Base-by-base conservation (phyloP, 2,888 invertebrate species). In the Ormyrus labotus region DNA sequence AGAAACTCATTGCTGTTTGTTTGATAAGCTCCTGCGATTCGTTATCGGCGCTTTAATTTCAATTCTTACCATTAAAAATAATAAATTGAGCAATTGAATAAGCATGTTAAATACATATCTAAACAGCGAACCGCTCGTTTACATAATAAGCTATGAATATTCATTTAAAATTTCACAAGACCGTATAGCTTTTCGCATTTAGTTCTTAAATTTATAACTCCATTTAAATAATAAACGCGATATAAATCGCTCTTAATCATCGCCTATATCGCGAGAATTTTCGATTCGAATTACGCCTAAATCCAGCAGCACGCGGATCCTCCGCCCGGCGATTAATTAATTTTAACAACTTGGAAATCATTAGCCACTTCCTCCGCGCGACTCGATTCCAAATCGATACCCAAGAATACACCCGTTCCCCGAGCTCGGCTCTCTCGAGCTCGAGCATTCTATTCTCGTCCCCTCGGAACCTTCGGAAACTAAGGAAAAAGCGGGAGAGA, bases 31-130 rank as follows among this genome's bases (percentile, higher is more conserved):
- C n/a, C n/a, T 34, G 5, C 11, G 73, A 69, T 79, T 68, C 57
- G 9, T 69, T 65, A 73, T 64, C 63, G n/a, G 60, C 13, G 19
- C 8, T 34, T 48, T 70, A 63, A 68, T 79, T 69, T 19, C 10
- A 69, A 61, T 68, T 11, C n/a, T 70, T 70, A 64, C 53, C 55
- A 64, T 74, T 69, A 74, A 70, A 80, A 70, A 65, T 75, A 80
- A 70, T 64, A 64, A 70, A 80, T 64, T 13, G 53, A 70, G 69
- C 72, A 63, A 74, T 74, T 65, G 47, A 67, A 53, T 19, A 34
- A 34, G 34, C 34, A 34, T 4, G 34, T 4, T 34, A 47, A 60
- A 71, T 60, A 47, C 9, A 11, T 72, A 11, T 45, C 50, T 13
- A 11, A 60, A 11, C 6, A 63, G 11, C 34, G 34, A 65, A 50